Evolutionary conservation across 1,140 invertebrate species (phyloP), one percentile per base, ranked within the genome.

Genomic region (Bombus picipes): DNA sequence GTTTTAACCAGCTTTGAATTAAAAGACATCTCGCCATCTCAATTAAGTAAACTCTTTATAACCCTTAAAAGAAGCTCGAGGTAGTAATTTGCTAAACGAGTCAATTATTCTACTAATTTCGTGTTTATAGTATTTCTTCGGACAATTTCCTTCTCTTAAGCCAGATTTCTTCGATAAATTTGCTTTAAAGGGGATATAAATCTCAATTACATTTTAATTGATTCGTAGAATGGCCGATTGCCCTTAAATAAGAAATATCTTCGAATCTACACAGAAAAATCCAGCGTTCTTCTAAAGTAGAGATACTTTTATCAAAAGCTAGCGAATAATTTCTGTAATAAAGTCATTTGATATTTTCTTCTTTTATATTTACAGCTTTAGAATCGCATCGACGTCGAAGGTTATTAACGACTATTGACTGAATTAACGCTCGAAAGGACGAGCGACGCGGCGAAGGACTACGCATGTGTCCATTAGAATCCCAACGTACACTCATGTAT

Each of bases 31-130:
- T 34, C 47, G 12, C 47, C 57, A 53, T 47, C 73, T 75, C 32
- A 75, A 75, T 75, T 75, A 75, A 75, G 12, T 34, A 75, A 59
- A 59, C 34, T 25, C 74, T 28, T 57, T 37, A 34, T 3, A 37
- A 76, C 32, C 34, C 25, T 57, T 53, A n/a, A n/a, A 72, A 75
- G 43, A 75, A 57, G 10, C 32, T 37, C 22, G 22, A 12, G 22
- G 13, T 57, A 75, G 32, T 75, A 75, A 53, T 75, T 47, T 12
- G 22, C 47, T 37, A 8, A 59, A 47, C 41, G 5, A 74, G 37
- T 57, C 32, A 76, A 37, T 76, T 34, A 37, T 75, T 59, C 32
- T 12, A 57, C 28, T 34, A 76, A 32, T 66, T 66, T 32, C n/a
- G n/a, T 59, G 18, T 76, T 76, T 62, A 10, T 25, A 47, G 18